Base-by-base conservation (phyloP, 2,797 vertebrate species). In the Neosilurus hyrtlii region DNA sequence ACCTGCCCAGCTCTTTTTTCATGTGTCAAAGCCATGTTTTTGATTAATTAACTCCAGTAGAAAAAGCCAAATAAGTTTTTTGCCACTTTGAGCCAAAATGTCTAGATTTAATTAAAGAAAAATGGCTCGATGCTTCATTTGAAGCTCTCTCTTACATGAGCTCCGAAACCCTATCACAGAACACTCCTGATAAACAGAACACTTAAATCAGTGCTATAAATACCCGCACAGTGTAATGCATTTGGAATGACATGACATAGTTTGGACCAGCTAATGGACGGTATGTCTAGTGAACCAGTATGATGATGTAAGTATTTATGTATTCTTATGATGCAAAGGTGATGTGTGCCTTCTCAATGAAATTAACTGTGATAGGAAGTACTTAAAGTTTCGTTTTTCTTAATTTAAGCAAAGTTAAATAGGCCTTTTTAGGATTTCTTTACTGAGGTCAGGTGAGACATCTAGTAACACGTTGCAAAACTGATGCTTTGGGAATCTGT, bases 71-170 rank as follows among this genome's bases (percentile, higher is more conserved):
- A 51, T 35, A 81, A 26, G 54, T 18, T 22, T 78, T 80, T 37
- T 75, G 66, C 71, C 61, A 54, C 51, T 68, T 3, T 20, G 37
- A 86, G 84, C 84, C 81, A 84, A 65, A 82, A 57, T 73, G 66
- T 67, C 43, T 66, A 79, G 75, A 82, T 80, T 82, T 85, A 88
- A 83, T 83, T 71, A 81, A 74, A 65, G 70, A 79, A 83, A 82
- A 85, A 84, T 81, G 71, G 80, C 71, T 73, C 72, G 75, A 85
- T 82, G 87, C 84, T 88, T 84, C 72, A 86, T 86, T 86, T 85
- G 61, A 84, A 82, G 61, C 24, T 66, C 82, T 82, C 79, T 82
- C 71, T 82, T 77, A 80, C 85, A 80, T 54, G 37, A 73, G 57
- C 70, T 68, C 78, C 59, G 75, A 83, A 72, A 84, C 51, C 61